Evolutionary conservation across 2,888 invertebrate species (phyloP), one percentile per base, ranked within the genome.

Genomic region (Habrosyne pyritoides): DNA sequence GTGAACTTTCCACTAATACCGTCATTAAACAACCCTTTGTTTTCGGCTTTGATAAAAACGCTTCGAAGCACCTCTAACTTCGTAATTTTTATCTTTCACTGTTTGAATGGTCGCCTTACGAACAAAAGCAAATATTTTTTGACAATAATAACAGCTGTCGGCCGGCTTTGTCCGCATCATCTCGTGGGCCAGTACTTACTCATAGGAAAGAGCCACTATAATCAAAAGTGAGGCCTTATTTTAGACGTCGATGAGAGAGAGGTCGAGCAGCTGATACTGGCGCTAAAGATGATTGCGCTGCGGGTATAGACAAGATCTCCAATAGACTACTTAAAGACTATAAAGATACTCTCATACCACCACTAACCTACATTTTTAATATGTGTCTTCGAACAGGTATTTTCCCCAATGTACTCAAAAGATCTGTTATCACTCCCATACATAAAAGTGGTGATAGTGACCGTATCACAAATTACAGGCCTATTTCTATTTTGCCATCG

Each of bases 21-120:
- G 80, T 86, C 89, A 91, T 91, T 89, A 89, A 89, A 89, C 88
- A 89, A 86, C 86, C 89, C 89, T 89, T 90, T 91, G 89, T 90
- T 89, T 89, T 84, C 79, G 77, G 79, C 85, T 83, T 87, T 90
- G 89, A 89, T 89, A 90, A 90, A 90, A 91, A 89, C 86, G 83
- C 79, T 79, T 79, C 75, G 73, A 76, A 79, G 77, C 79, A 86
- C 84, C 87, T 84, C 81, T 60, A 81, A 84, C 79, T 86, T 82
- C 79, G 86, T 88, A 87, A 88, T 89, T 91, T 90, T 91, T 89
- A 89, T 89, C 88, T 88, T 85, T 83, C 82, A 71, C 77, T 79
- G 79, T 80, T 79, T 79, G 75, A 84, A 83, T 84, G 82, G 81
- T 75, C 75, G 76, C 76, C 75, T 73, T 77, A 72, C 71, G 78